Evolutionary conservation across 35 echinoderm and acorn worm species (phyloP), one percentile per base, ranked within the genome.

Genomic region (Patiria miniata): DNA sequence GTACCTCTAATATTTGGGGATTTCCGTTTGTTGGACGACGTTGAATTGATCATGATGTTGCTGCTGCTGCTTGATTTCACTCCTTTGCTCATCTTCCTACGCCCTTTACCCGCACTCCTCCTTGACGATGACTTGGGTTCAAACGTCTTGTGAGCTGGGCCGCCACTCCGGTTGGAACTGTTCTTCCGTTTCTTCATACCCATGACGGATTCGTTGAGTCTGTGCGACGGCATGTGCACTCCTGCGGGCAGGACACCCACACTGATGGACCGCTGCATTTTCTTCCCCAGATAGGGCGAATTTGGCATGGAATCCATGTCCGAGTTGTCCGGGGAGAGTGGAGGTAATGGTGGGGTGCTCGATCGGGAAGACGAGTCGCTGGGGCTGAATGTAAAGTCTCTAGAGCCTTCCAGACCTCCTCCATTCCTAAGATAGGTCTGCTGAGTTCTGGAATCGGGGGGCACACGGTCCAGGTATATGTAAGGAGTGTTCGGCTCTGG

Each of bases 341-440:
- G 89, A 16, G 96, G 96, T 21, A 95, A 77, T 2, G 86, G 79
- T 1, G 96, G 96, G 0, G 96, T 99, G 88, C 90, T 85, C 2
- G 96, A 99, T 84, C 93, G 51, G 0, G 96, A 92, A 0, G 93
- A 95, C 36, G 82, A 84, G 57, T 36, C 53, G 37, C 82, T 84
- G 21, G 28, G 82, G 51, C 56, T 84, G 6, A 58, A 58, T 21
- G 84, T 28, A 78, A 52, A 2, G 81, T 79, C 5, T 15, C 65
- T 26, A 32, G 65, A 84, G 39, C 82, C 37, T 10, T 61, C 51
- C 15, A 84, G 21, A 37, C 53, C 53, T 82, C 82, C 57, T 14
- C 15, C 17, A 5, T 82, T 53, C 80, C 15, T 44, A 12, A 84
- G 65, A 23, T 84, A 60, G 82, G 82, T 23, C 53, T 58, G 38